Evolutionary conservation across 2,113 vertebrate species (phyloP).

Genomic region (Tragulus kanchil): DNA sequence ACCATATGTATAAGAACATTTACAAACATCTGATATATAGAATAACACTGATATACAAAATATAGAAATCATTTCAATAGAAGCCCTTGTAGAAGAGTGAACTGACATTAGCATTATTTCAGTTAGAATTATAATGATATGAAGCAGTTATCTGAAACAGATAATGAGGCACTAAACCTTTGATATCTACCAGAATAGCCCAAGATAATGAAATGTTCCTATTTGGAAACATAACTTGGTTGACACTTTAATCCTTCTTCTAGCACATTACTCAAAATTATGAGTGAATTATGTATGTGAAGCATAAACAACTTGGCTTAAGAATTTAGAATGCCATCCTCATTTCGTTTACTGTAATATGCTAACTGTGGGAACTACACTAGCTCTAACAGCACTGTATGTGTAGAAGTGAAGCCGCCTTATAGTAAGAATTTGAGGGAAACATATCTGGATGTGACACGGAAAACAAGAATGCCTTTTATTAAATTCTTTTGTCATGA

Average conservation of each 20-base stretch:
- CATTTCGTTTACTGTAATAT: background rate
- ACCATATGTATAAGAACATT: background rate
- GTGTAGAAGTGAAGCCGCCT: background rate
- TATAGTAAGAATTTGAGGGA: background rate
- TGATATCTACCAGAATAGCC: background rate
- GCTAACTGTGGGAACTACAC: background rate
- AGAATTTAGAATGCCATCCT: slow-evolving; percentile 14
- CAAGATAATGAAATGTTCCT: slow-evolving; percentile 12
- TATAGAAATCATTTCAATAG: background rate
- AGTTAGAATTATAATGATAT: background rate
- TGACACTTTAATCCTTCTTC: background rate
- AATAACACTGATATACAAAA: background rate
- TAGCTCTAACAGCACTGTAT: background rate
- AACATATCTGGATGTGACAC: background rate
- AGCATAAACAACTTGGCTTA: background rate
- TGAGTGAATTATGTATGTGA: slow-evolving; percentile 52
- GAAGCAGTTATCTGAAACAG: background rate
- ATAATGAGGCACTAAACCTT: background rate
- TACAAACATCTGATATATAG: background rate
- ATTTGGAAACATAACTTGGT: background rate
- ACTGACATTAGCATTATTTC: background rate
- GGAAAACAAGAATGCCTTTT: background rate
- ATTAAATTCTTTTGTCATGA: background rate
- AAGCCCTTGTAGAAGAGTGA: slow-evolving; percentile 21
- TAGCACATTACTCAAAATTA: slow-evolving; percentile 58